A percentile compares a stretch with the other conserved stretches of the same genome.
phyloP scores from a whole-genome alignment of 2,797 vertebrate genomes.

The Adrianichthys oophorus region DNA sequence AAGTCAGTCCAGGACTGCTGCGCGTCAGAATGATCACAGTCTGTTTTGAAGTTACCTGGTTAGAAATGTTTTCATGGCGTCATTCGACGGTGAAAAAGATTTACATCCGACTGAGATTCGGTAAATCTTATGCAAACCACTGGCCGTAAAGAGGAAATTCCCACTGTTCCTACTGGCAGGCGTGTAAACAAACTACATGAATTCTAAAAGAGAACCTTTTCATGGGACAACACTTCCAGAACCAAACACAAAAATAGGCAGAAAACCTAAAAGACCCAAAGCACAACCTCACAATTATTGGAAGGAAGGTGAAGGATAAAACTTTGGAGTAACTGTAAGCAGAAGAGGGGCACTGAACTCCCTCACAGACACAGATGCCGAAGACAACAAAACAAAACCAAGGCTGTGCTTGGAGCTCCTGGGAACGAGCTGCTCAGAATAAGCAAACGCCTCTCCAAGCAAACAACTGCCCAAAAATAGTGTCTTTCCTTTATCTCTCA shows the following conservation, averaged over 20 bases:
- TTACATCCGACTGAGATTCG: slow-evolving; percentile 34
- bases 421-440: slow-evolving; percentile 76
- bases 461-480: slow-evolving; percentile 81
- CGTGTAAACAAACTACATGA: slow-evolving; percentile 50
- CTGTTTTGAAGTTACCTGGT: not conserved
- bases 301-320: slow-evolving; percentile 43
- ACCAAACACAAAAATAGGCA: slow-evolving; percentile 35
- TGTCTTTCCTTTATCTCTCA: slow-evolving; percentile 68
- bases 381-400: slow-evolving; percentile 74
- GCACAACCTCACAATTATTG: slow-evolving; percentile 43
- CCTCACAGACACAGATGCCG: slow-evolving; percentile 67
- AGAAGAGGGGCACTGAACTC: slow-evolving; percentile 65
- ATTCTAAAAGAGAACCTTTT: slow-evolving; percentile 53
- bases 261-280: slow-evolving; percentile 36
- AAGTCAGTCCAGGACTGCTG: too few species aligned
- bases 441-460: slow-evolving; percentile 76
- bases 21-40: not conserved
- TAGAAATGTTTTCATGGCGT: slow-evolving; percentile 1
- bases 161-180: slow-evolving; percentile 49
- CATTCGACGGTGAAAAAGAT: slow-evolving; percentile 27
- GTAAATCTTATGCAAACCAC: slow-evolving; percentile 38
- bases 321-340: slow-evolving; percentile 49
- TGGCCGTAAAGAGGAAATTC: slow-evolving; percentile 60
- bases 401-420: slow-evolving; percentile 70
- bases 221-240: slow-evolving; percentile 29